These are phyloP conservation scores for Centropus unirufus DNA, from an alignment of 2,113 vertebrate species.

Conservation along the genomic window DNA sequence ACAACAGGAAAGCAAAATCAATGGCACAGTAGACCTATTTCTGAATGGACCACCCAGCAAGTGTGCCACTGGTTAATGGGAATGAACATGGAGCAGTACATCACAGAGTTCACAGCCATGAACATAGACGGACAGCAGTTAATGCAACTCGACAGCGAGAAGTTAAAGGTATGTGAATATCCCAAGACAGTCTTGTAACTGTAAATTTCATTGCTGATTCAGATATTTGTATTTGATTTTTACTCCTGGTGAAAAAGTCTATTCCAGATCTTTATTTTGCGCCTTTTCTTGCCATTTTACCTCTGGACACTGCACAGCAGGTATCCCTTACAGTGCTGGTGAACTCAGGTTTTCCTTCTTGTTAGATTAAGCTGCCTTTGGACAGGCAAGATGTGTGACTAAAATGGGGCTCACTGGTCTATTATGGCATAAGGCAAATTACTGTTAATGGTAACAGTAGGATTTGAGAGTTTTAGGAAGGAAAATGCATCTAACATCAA, in stretches of 20 bases:
- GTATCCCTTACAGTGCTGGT: background rate
- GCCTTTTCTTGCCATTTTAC: background rate
- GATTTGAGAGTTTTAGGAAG: background rate
- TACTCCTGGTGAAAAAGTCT: background rate
- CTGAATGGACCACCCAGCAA: conserved; percentile 88
- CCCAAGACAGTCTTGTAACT: background rate
- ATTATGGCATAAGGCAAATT: background rate
- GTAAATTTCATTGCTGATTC: background rate
- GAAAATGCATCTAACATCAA: background rate
- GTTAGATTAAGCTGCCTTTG: background rate
- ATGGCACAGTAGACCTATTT: conserved; percentile 87
- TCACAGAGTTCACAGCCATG: conserved; percentile 84
- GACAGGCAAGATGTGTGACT: background rate
- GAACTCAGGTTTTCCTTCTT: background rate
- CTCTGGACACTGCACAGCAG: background rate
- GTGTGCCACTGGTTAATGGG: conserved; percentile 90
- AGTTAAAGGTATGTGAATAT: conserved; percentile 81
- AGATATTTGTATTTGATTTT: background rate
- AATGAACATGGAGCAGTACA: conserved; percentile 91
- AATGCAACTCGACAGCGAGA: conserved; percentile 86
- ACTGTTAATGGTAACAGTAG: background rate
- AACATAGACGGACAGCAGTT: conserved; percentile 84
- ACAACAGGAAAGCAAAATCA: conserved; percentile 86
- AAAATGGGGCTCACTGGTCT: background rate
- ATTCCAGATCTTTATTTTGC: background rate